Conservation (phyloP, 1,140 invertebrate species). For the Cotesia chilonis region DNA sequence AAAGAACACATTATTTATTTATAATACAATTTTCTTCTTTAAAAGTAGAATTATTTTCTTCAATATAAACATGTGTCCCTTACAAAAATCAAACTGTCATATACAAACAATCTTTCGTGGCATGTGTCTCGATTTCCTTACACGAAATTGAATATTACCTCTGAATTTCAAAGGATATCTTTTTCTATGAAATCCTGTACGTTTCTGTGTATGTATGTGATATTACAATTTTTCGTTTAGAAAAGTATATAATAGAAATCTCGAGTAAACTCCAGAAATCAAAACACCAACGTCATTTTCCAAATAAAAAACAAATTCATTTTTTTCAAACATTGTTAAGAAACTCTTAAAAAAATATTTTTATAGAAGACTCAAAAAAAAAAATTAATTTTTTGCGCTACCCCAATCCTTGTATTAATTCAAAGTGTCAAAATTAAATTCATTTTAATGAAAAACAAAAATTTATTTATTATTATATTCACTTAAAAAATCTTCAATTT, state of each 20-base stretch:
- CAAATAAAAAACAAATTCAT: too few relatives aligned
- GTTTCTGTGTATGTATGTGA: neutral
- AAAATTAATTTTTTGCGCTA: too few relatives aligned
- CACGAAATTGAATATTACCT: slow-evolving; percentile 23
- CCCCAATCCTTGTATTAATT: too few relatives aligned
- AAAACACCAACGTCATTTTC: too few relatives aligned
- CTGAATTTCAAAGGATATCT: neutral
- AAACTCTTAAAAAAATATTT: too few relatives aligned
- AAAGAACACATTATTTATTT: neutral
- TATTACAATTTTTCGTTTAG: neutral
- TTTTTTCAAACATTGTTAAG: too few relatives aligned
- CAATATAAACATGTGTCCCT: slow-evolving; percentile 20
- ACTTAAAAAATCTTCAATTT: neutral
- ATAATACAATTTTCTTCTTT: neutral
- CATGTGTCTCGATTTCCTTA: slow-evolving; percentile 24
- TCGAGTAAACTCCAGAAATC: too few relatives aligned
- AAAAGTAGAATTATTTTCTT: slow-evolving; percentile 16
- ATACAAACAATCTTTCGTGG: slow-evolving; percentile 33
- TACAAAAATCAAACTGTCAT: slow-evolving; percentile 37
- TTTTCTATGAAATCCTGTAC: neutral
- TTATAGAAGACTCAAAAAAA: too few relatives aligned
- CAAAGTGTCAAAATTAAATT: too few relatives aligned
- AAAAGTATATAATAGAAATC: neutral
- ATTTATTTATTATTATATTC: too few relatives aligned
- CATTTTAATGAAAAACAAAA: too few relatives aligned